Evolutionary conservation across 2,888 invertebrate species (phyloP), one percentile per base, ranked within the genome.

Genomic region (Anthrax anthrax): DNA sequence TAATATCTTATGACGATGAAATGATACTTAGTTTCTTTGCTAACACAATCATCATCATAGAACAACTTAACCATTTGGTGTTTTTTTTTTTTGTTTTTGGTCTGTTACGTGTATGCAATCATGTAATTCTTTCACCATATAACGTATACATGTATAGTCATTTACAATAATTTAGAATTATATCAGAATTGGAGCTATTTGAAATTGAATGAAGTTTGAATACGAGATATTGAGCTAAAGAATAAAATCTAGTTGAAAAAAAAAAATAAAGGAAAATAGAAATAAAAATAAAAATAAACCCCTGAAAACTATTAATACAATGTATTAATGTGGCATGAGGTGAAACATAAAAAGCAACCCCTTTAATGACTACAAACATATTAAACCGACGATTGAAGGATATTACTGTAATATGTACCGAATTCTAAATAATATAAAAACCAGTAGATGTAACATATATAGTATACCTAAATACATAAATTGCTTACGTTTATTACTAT

Each of bases 221-320:
- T 29, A 34, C 34, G n/a, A 14, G 13, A 34, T 4, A 29, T 9
- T 29, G 17, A 19, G 12, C 27, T n/a, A 19, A 32, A 39, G 40
- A 39, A 39, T 39, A n/a, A 27, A 46, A 41, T 37, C 40, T 41
- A 41, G 8, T 41, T 46, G 46, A 23, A 23, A 23, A 23, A 23
- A 23, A 23, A 23, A 23, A 23, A 23, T 6, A 8, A 23, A 23
- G 23, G 23, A 23, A 23, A 23, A 23, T 23, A 23, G 23, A 23
- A 23, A 23, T 4, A 23, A 23, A 23, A 23, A 6, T 4, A 23
- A 23, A 23, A 23, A 23, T 8, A 8, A 42, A 38, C 39, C 42
- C 46, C 37, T 43, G 48, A 47, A 48, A 51, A 49, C 48, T 49
- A 51, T 51, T 48, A 51, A 47, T 12, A 45, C 51, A 45, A 49